A percentile compares a stretch with the other conserved stretches of the same genome.
phyloP scores from a whole-genome alignment of 2,797 vertebrate genomes.

The Nannoperca australis region DNA sequence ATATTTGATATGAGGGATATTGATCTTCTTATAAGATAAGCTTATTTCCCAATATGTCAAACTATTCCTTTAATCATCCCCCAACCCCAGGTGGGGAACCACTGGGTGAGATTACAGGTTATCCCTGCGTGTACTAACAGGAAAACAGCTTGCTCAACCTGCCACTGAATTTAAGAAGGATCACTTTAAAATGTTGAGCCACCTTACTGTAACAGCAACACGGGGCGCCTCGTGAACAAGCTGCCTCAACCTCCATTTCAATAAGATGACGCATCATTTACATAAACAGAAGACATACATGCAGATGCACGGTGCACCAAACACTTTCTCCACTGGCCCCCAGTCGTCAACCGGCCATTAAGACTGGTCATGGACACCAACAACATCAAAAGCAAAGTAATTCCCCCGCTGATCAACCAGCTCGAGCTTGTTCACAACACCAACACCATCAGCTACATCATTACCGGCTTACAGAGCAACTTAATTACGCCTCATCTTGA shows the following conservation, averaged over 20 bases:
- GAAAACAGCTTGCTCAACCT: conserved; percentile 15
- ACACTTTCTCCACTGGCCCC: neutral
- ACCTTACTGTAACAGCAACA: neutral
- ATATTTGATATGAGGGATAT: conserved; percentile 4
- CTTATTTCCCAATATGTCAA: conserved; percentile 16
- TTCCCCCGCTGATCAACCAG: conserved; percentile 47
- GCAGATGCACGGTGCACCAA: neutral
- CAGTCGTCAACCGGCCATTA: neutral
- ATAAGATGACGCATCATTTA: neutral
- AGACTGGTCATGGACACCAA: conserved; percentile 22
- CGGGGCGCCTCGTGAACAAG: neutral
- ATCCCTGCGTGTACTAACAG: conserved; percentile 23
- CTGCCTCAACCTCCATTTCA: neutral
- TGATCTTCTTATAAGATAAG: conserved; percentile 15
- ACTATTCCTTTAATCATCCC: conserved; percentile 28
- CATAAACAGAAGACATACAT: conserved; percentile 8
- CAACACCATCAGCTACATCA: conserved; percentile 47
- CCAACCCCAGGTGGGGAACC: neutral
- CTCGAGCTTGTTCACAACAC: conserved; percentile 52
- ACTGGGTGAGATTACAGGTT: neutral
- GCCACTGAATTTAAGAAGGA: conserved; percentile 1
- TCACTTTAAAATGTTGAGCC: conserved; percentile 9
- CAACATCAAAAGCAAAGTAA: conserved; percentile 35
- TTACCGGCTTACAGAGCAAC: conserved; percentile 60
- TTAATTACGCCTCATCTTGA: conserved; percentile 63